A percentile compares a stretch with the other conserved stretches of the same genome.
Evolutionary conservation across 2,113 vertebrate genomes (phyloP).

Genomic region (Leiothrix lutea): DNA sequence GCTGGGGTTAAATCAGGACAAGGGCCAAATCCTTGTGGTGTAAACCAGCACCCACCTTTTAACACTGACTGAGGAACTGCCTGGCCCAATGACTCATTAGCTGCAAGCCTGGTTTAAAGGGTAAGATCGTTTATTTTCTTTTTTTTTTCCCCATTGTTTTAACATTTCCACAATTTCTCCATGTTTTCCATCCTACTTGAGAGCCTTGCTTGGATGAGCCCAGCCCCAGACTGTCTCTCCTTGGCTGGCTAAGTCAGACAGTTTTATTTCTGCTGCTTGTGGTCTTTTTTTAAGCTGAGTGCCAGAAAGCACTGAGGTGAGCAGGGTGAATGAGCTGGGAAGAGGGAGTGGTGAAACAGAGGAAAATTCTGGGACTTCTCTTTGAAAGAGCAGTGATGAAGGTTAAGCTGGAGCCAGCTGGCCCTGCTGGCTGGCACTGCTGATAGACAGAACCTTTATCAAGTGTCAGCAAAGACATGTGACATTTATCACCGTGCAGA

Average conservation of each 20-base stretch:
- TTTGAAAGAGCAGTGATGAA: not conserved
- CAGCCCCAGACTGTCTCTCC: not conserved
- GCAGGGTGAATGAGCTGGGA: not conserved
- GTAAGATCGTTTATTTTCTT: not conserved
- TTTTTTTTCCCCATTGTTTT: not conserved
- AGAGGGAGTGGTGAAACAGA: not conserved
- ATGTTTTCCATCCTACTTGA: not conserved
- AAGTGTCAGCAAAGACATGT: constrained; percentile 66
- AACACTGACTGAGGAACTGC: not conserved
- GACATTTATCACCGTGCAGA: constrained; percentile 67
- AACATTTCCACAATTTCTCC: not conserved
- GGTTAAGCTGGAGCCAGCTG: constrained; percentile 34
- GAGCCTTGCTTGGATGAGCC: not conserved
- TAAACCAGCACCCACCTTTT: not conserved
- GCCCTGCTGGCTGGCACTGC: not conserved
- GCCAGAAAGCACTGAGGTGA: constrained; percentile 17
- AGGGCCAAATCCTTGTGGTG: not conserved
- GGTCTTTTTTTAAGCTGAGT: not conserved
- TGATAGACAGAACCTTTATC: constrained; percentile 67
- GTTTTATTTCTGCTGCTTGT: not conserved
- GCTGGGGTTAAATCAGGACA: not conserved
- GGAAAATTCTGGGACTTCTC: constrained; percentile 6
- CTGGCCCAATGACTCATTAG: not conserved
- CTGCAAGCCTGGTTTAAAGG: not conserved
- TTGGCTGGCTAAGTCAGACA: not conserved